Conservation (phyloP, 2,113 vertebrate genomes). For the Tricholaema leucomelas region DNA sequence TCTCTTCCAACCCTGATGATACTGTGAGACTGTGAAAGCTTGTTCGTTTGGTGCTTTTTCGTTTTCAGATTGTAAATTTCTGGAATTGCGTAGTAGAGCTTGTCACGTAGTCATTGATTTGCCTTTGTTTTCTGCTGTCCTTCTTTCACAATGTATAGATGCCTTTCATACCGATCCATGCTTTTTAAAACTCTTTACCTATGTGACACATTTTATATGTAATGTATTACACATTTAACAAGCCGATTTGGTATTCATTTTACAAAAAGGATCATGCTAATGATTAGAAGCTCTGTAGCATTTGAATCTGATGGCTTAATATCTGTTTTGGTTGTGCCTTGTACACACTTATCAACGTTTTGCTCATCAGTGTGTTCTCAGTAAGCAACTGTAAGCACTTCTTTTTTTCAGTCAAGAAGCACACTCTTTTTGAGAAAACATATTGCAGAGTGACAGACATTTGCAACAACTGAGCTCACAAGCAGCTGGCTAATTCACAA, state of each 20-base stretch:
- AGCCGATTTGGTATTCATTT: not conserved
- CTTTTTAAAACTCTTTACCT: not conserved
- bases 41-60: not conserved
- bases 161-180: not conserved
- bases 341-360: not conserved
- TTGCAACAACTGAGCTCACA: not conserved
- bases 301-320: not conserved
- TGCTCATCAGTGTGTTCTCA: fast-evolving
- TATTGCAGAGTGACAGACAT: not conserved
- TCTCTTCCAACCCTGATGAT: too few species aligned
- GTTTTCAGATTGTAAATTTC: not conserved
- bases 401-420: not conserved
- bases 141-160: not conserved
- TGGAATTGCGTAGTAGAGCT: not conserved
- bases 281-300: not conserved
- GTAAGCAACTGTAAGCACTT: not conserved
- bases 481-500: not conserved
- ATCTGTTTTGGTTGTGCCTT: not conserved
- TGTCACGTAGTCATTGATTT: not conserved
- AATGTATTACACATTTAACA: not conserved
- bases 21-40: too few species aligned
- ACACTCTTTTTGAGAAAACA: not conserved
- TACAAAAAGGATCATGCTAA: not conserved
- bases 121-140: not conserved
- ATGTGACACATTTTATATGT: not conserved